These are phyloP conservation scores for Ptychodera flava DNA, from an alignment of 35 echinoderm and acorn worm genomes.

Conservation along the genomic window DNA sequence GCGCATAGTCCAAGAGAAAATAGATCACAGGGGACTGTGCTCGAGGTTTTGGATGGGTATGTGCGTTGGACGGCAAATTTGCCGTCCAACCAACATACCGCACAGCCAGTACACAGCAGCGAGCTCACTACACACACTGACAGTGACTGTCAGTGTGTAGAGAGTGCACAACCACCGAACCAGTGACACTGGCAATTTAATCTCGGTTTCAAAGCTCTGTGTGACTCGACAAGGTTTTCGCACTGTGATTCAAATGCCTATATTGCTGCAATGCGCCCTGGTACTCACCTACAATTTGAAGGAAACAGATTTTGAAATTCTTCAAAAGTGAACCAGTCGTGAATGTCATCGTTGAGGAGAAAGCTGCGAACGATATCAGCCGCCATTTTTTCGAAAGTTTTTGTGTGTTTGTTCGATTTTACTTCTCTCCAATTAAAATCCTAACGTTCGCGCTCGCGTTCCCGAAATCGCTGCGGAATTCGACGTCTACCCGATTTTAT, in stretches of 20 bases:
- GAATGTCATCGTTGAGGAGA: neutral
- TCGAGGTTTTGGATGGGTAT: too few species aligned
- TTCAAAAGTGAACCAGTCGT: neutral
- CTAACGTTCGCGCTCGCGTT: neutral
- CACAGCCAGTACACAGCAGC: neutral
- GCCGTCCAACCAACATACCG: too few species aligned
- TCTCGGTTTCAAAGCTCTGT: neutral
- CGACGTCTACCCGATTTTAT: too few species aligned
- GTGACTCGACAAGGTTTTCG: neutral
- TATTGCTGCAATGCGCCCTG: too few species aligned
- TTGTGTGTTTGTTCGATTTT: neutral
- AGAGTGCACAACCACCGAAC: neutral
- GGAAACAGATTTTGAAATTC: neutral
- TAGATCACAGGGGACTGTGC: too few species aligned
- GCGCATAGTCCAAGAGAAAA: too few species aligned
- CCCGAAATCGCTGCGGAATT: neutral
- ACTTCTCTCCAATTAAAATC: neutral
- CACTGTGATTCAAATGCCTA: neutral
- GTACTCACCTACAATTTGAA: neutral
- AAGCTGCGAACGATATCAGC: neutral
- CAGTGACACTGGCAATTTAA: neutral
- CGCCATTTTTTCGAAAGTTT: neutral
- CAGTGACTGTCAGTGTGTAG: neutral
- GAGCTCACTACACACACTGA: neutral
- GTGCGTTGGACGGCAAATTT: too few species aligned